Conservation (phyloP, 2,888 invertebrate species). For the Darwinula stevensoni region DNA sequence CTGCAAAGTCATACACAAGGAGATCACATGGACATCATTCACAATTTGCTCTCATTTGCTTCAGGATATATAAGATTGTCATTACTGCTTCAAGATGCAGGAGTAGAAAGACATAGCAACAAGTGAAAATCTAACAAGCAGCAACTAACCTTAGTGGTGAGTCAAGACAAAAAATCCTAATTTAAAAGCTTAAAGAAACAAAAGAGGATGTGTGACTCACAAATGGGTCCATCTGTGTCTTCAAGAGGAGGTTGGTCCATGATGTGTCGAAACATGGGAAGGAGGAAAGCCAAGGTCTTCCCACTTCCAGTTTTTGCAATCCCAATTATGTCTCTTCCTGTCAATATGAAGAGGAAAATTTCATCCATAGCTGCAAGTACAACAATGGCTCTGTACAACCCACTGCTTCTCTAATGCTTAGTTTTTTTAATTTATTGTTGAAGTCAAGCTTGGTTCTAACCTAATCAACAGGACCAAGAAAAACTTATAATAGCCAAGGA, state of each 20-base stretch:
- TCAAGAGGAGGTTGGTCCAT: conserved; percentile 76
- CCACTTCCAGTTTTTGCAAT: conserved; percentile 98
- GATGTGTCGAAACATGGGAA: conserved; percentile 93
- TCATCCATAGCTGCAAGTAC: background rate
- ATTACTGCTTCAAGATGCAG: too few species aligned
- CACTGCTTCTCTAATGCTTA: too few species aligned
- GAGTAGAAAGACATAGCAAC: too few species aligned
- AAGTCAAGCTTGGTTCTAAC: too few species aligned
- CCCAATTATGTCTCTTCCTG: conserved; percentile 72
- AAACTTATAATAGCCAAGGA: too few species aligned
- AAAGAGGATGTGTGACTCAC: conserved; percentile 16
- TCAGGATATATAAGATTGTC: too few species aligned
- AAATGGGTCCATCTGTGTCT: conserved; percentile 84
- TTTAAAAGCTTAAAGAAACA: conserved; percentile 6
- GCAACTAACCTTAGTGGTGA: background rate
- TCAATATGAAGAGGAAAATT: conserved; percentile 7
- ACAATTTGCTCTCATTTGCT: too few species aligned
- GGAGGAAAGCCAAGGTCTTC: conserved; percentile 85
- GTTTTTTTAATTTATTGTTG: too few species aligned
- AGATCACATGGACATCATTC: too few species aligned
- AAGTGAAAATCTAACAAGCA: background rate
- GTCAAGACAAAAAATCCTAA: conserved; percentile 1
- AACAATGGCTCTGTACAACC: too few species aligned
- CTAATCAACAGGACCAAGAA: too few species aligned
- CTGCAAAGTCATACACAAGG: too few species aligned